phyloP scores from a whole-genome alignment of 2,113 vertebrate genomes.

The Ammodytes dubius region DNA sequence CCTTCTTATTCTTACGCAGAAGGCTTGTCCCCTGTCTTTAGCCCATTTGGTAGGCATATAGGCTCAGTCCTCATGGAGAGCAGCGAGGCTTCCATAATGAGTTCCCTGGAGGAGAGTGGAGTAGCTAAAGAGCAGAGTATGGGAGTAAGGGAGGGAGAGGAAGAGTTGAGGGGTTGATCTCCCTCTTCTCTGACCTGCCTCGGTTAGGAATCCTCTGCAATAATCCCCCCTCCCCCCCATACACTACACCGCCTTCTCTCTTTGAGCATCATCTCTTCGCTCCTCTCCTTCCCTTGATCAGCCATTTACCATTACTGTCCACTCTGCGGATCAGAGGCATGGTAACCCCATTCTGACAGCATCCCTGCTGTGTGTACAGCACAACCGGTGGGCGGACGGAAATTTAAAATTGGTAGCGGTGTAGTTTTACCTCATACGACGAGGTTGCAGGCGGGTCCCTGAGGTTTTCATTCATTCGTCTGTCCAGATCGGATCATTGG shows the following conservation, averaged over 20 bases:
- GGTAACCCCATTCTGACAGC: constrained; percentile 56
- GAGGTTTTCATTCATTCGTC: neutral
- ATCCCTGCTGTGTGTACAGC: constrained; percentile 46
- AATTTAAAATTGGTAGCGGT: neutral
- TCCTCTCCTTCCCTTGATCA: constrained; percentile 49
- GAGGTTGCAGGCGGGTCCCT: neutral
- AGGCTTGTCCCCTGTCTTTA: constrained; percentile 45
- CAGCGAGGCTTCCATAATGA: constrained; percentile 77
- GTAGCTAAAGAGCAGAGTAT: constrained; percentile 39
- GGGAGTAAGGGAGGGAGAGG: constrained; percentile 16
- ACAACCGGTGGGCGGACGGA: constrained; percentile 8
- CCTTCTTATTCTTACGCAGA: constrained; percentile 18
- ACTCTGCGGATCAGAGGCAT: constrained; percentile 73
- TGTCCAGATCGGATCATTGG: neutral
- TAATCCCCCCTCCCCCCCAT: neutral
- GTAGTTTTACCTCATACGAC: constrained; percentile 4
- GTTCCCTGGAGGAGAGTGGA: constrained; percentile 74
- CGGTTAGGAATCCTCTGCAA: constrained; percentile 42
- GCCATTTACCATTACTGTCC: constrained; percentile 67
- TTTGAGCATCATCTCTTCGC: constrained; percentile 12
- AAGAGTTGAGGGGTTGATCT: constrained; percentile 41
- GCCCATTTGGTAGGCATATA: constrained; percentile 42
- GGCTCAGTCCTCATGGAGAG: constrained; percentile 43
- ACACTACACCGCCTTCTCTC: neutral
- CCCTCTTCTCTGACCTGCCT: constrained; percentile 56